Percentiles rank a stretch among this genome's conserved stretches.
phyloP scores from a whole-genome alignment of 1,140 invertebrate species.

The Drosophila bifasciata region DNA sequence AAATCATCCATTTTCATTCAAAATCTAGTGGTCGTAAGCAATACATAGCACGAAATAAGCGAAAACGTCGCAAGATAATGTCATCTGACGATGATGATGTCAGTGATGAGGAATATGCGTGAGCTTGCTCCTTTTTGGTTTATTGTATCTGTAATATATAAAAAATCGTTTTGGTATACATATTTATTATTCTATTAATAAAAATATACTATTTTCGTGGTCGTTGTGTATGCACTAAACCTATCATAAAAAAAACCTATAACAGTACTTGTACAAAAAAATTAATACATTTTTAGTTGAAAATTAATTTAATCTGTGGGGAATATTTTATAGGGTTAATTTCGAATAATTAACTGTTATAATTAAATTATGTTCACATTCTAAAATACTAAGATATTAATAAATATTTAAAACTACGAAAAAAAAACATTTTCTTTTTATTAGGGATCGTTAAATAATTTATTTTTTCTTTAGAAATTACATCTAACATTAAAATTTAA shows the following conservation, averaged over 20 bases:
- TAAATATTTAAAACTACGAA: too few relatives aligned
- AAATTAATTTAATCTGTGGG: background rate
- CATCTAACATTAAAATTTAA: too few relatives aligned
- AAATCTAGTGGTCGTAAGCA: constrained; percentile 55
- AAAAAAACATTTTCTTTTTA: too few relatives aligned
- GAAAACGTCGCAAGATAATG: constrained; percentile 66
- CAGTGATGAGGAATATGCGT: constrained; percentile 70
- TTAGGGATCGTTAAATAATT: too few relatives aligned
- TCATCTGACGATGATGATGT: constrained; percentile 71
- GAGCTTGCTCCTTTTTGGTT: constrained; percentile 33
- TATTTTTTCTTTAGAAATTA: too few relatives aligned
- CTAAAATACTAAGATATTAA: too few relatives aligned
- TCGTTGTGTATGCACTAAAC: background rate
- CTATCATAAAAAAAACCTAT: constrained; percentile 2
- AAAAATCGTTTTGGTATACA: background rate
- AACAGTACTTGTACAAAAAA: constrained; percentile 7
- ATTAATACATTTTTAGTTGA: background rate
- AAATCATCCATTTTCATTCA: constrained; percentile 33
- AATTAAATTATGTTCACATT: too few relatives aligned
- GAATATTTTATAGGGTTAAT: too few relatives aligned
- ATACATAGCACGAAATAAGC: constrained; percentile 53
- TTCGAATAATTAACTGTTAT: too few relatives aligned
- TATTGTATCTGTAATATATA: constrained; percentile 13
- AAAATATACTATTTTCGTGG: background rate
- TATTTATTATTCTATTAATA: background rate